phyloP scores from a whole-genome alignment of 2,113 vertebrate genomes.

The Stercorarius parasiticus region DNA sequence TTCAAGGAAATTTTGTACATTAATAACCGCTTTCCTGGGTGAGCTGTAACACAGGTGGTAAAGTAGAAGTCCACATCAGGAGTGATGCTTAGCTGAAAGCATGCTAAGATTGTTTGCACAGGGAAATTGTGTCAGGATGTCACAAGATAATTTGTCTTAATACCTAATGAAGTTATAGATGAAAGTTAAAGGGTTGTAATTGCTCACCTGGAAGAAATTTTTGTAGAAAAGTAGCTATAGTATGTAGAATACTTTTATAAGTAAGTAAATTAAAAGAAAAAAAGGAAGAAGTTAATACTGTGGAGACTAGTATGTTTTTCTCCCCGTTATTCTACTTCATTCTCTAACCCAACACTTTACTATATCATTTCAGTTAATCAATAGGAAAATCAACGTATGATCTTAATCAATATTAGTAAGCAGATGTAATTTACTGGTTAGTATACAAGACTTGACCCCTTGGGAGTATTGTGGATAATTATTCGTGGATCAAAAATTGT shows the following conservation, averaged over 20 bases:
- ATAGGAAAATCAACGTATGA: neutral
- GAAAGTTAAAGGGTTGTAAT: neutral
- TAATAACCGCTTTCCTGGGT: neutral
- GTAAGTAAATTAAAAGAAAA: neutral
- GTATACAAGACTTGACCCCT: neutral
- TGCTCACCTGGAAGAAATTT: neutral
- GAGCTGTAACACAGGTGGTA: neutral
- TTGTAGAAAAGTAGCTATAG: neutral
- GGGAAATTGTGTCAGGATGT: neutral
- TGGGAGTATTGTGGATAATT: neutral
- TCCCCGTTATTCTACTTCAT: neutral
- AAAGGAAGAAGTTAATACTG: neutral
- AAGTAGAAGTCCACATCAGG: neutral
- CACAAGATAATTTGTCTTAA: neutral
- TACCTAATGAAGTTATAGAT: neutral
- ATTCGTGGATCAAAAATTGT: neutral
- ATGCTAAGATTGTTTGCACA: neutral
- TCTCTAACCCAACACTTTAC: neutral
- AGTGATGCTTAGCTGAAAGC: neutral
- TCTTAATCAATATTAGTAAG: neutral
- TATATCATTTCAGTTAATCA: neutral
- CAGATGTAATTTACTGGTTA: neutral
- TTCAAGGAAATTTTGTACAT: neutral
- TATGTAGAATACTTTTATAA: neutral
- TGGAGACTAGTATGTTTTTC: neutral